Percentiles rank a stretch among this genome's conserved stretches.
phyloP scores from a whole-genome alignment of 1,140 invertebrate genomes.

The Drosophila arizonae region DNA sequence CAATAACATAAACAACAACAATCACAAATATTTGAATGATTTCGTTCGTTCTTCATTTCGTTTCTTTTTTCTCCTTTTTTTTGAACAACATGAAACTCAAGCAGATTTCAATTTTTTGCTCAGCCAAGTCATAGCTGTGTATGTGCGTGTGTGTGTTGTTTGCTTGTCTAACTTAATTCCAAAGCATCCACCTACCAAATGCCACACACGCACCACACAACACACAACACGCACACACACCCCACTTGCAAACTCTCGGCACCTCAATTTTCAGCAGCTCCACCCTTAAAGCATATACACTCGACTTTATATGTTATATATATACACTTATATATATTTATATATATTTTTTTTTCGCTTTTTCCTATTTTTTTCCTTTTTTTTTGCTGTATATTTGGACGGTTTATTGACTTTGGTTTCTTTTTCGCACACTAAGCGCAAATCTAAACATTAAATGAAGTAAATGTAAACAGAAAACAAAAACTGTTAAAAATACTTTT shows the following conservation, averaged over 20 bases:
- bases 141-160: constrained; percentile 18
- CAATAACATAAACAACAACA: constrained; percentile 41
- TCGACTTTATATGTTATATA: constrained; percentile 16
- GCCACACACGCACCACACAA: not conserved
- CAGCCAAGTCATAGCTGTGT: not conserved
- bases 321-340: not conserved
- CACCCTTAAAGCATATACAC: constrained; percentile 26
- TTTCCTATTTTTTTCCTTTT: constrained; percentile 33
- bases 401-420: constrained; percentile 74
- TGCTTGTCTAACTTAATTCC: constrained; percentile 20
- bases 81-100: constrained; percentile 25
- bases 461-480: constrained; percentile 61
- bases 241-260: not conserved
- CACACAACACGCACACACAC: not conserved
- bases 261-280: constrained; percentile 10
- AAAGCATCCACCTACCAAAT: constrained; percentile 22
- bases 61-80: too few species aligned
- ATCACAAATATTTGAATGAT: constrained; percentile 66
- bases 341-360: not conserved
- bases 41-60: constrained; percentile 30
- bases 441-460: constrained; percentile 61
- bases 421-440: constrained; percentile 68
- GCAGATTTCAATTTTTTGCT: constrained; percentile 35
- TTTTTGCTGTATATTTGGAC: constrained; percentile 52
- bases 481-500: constrained; percentile 14